Base-by-base conservation (phyloP, 2,113 vertebrate genomes). In the Strigops habroptila region DNA sequence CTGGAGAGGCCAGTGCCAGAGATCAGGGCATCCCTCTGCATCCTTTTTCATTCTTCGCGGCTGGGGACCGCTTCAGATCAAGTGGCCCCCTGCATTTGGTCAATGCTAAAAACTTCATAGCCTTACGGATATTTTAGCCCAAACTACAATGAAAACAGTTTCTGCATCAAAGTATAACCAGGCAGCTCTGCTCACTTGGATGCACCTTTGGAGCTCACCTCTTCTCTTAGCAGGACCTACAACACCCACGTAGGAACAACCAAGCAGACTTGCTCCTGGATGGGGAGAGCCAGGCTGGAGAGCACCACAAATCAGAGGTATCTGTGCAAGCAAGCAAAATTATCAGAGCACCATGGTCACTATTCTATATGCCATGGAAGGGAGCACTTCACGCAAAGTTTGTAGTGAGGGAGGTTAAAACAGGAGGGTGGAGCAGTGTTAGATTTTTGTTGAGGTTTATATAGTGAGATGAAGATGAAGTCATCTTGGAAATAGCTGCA, bases 311-410 rank as follows among this genome's bases (percentile, higher is more conserved):
- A 63, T 35, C 22, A 22, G 16, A 76, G 27, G 6, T 17, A 9
- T 21, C 23, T 18, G 13, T 23, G 16, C 24, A 33, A 44, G 57
- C 76, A 59, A 44, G 6, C 14, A 3, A 9, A 77, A 22, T 28
- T 51, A 46, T 55, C 48, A 8, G 43, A 53, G 68, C 35, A 13
- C 53, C 35, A 6, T 51, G 75, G 33, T 19, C 19, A 0, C 46
- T 13, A 1, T 67, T 43, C 55, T 10, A 0, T 4, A 5, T 9
- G 31, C 70, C 31, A 1, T 2, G 49, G 37, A 53, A 67, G 48
- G 57, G 25, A 91, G 78, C 18, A 1, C 55, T 70, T 78, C 60
- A 16, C 0, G 1, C 48, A 2, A 0, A 14, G 39, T 11, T 48
- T 37, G 69, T 51, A 62, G 33, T 4, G 5, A 21, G 30, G 27